These are phyloP conservation scores for Myripristis jacobus DNA, from an alignment of 2,797 vertebrate genomes.

Conservation along the genomic window DNA sequence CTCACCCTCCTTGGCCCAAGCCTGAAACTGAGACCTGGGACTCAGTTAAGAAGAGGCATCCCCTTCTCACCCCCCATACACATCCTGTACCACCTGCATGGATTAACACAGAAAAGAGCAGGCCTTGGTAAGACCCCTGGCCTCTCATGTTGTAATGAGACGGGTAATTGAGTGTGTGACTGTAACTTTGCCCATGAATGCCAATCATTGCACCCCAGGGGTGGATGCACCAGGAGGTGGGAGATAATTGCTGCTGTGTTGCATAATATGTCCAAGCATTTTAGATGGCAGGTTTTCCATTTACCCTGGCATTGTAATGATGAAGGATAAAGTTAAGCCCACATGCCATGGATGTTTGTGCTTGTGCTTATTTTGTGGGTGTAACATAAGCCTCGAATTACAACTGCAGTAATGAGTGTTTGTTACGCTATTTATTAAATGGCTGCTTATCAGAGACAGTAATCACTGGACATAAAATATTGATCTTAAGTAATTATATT, in stretches of 20 bases:
- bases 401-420: no score
- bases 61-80: constrained; percentile 8
- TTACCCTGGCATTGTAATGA: constrained; percentile 23
- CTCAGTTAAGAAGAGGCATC: constrained; percentile 1
- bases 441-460: no score
- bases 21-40: constrained; percentile 56
- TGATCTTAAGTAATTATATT: no score
- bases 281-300: constrained; percentile 47
- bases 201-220: constrained; percentile 43
- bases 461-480: no score
- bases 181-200: constrained; percentile 49
- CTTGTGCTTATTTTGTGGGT: constrained; percentile 29
- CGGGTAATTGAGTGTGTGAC: constrained; percentile 47
- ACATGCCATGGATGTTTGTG: constrained; percentile 8
- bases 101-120: constrained; percentile 39
- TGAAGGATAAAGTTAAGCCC: constrained; percentile 15
- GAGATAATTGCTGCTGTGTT: constrained; percentile 38
- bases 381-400: constrained; percentile 1
- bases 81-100: constrained; percentile 45
- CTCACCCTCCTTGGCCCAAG: constrained; percentile 53
- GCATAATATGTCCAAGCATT: constrained; percentile 57
- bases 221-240: constrained; percentile 15
- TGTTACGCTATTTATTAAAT: no score
- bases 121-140: constrained; percentile 29
- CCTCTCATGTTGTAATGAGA: constrained; percentile 56